Percentiles rank a stretch among this genome's conserved stretches.
Evolutionary conservation across 2,888 invertebrate species (phyloP).

Genomic region (Coronaproctus castanopsis): DNA sequence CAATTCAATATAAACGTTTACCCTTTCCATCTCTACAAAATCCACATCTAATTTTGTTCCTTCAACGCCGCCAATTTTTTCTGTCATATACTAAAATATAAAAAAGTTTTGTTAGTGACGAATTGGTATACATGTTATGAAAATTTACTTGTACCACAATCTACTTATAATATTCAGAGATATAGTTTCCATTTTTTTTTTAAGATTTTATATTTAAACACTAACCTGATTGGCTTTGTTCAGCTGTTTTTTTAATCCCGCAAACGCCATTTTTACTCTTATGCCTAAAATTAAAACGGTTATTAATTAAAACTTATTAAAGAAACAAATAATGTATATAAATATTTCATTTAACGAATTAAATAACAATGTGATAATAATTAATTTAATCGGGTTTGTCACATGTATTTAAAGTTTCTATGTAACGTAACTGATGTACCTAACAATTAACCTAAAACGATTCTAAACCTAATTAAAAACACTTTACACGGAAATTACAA

Average conservation of each 20-base stretch:
- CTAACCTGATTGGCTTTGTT: constrained; percentile 98
- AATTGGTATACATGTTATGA: constrained; percentile 1
- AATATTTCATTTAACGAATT: too few relatives aligned
- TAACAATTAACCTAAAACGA: too few relatives aligned
- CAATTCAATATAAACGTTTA: constrained; percentile 30
- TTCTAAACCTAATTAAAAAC: too few relatives aligned
- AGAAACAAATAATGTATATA: too few relatives aligned
- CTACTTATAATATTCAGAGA: background rate
- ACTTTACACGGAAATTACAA: too few relatives aligned
- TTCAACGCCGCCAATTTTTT: constrained; percentile 99
- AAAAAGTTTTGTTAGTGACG: too few relatives aligned
- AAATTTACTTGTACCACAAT: too few relatives aligned
- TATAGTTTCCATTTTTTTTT: background rate
- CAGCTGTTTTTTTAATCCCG: constrained; percentile 95
- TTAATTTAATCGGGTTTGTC: too few relatives aligned
- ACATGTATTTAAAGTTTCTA: too few relatives aligned
- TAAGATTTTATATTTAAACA: background rate
- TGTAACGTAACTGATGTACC: too few relatives aligned
- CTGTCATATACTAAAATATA: constrained; percentile 84
- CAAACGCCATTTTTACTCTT: constrained; percentile 70
- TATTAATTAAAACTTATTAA: too few relatives aligned
- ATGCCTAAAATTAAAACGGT: background rate
- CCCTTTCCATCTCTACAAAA: constrained; percentile 97
- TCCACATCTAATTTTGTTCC: constrained; percentile 97
- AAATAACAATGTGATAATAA: too few relatives aligned